Evolutionary conservation across 2,113 vertebrate genomes (phyloP).

Genomic region (Trochalopteron elliotii): DNA sequence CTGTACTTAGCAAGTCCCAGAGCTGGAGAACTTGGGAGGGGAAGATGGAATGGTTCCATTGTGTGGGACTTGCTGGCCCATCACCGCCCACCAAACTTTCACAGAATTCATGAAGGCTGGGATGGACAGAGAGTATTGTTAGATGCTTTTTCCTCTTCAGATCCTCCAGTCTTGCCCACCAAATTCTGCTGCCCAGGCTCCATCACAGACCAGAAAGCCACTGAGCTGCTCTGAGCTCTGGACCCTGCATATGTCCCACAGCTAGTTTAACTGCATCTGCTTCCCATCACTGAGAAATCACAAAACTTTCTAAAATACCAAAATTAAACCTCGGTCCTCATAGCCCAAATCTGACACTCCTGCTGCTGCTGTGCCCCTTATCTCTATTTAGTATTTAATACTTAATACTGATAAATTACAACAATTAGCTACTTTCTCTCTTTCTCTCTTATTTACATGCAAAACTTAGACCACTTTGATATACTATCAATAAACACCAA

Average conservation of each 20-base stretch:
- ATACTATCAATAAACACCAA: neutral
- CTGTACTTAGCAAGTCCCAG: neutral
- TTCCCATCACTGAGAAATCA: neutral
- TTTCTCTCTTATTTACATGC: neutral
- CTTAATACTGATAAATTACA: neutral
- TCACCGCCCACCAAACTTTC: neutral
- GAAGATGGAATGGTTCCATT: neutral
- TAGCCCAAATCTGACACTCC: neutral
- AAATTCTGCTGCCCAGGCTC: neutral
- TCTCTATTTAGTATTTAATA: neutral
- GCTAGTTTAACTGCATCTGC: neutral
- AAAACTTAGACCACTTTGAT: neutral
- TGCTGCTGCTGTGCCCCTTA: neutral
- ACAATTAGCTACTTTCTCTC: neutral
- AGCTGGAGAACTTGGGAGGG: neutral
- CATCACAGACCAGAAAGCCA: accelerated
- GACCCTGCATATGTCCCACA: neutral
- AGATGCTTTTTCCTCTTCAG: neutral
- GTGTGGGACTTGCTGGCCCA: neutral
- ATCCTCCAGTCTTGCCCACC: neutral
- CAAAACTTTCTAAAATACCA: neutral
- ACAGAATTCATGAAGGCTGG: neutral
- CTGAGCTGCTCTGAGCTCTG: neutral
- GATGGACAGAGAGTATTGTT: neutral
- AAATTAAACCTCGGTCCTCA: neutral